Base-by-base conservation (phyloP, 2,888 invertebrate species). In the Chaitophorus viminalis region DNA sequence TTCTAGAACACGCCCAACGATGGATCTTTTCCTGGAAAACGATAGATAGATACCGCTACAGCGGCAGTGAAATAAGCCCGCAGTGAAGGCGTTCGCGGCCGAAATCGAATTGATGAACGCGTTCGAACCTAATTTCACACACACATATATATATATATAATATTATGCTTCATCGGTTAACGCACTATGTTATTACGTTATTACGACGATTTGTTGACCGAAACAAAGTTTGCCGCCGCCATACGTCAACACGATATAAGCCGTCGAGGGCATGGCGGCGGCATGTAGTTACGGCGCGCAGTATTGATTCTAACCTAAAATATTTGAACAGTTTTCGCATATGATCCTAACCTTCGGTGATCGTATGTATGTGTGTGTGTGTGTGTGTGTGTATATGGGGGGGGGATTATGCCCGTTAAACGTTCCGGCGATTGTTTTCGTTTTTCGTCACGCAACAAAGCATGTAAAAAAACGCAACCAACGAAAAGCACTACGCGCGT, bases 301-400 rank as follows among this genome's bases (percentile, higher is more conserved):
- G 76, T 85, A 77, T 84, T 84, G 83, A 84, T 85, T 77, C 65
- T 85, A 77, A 77, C 84, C 84, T 77, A 84, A 84, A 84, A 84
- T 65, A 84, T 76, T 75, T 84, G 76, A 77, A 85, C 76, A 33
- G 25, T 85, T 77, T 85, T 68, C 76, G 84, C 76, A 21, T 68
- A 77, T 65, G 68, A 77, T 60, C 76, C 76, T 52, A 39, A 75
- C 75, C 29, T 75, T 83, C 74, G 31, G 21, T 0, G 2, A 31
- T 9, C 33, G 39, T 29, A n/a, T 3, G 25, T 25, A 17, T 9
- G 46, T 1, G 46, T 14, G n/a, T 11, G 29, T 2, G 39, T 25
- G 75, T 9, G 17, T 0, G n/a, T 4, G 39, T 14, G n/a, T 11
- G 29, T 1, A 29, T 25, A 65, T 3, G 39, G 39, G 4, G 54